phyloP scores from a whole-genome alignment of 2,797 vertebrate genomes.

The Poecile montanus region DNA sequence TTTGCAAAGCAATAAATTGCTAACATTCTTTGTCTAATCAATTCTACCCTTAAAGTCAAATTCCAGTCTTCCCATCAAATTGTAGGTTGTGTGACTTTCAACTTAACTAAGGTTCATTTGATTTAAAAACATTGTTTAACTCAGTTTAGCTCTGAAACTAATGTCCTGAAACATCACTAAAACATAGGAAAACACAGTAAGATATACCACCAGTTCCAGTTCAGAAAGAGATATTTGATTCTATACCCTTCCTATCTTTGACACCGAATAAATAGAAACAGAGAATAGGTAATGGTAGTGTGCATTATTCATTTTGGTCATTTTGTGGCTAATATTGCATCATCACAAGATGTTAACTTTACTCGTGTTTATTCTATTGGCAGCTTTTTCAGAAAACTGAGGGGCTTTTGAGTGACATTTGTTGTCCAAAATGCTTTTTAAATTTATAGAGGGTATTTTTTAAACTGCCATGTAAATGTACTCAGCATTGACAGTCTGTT shows the following conservation, averaged over 20 bases:
- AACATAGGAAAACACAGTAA: neutral
- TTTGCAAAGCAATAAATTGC: neutral
- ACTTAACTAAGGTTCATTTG: neutral
- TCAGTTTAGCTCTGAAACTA: neutral
- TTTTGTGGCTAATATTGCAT: neutral
- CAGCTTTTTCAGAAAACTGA: neutral
- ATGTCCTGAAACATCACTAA: neutral
- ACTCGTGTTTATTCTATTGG: constrained; percentile 1
- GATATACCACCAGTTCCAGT: neutral
- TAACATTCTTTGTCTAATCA: neutral
- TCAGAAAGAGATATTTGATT: neutral
- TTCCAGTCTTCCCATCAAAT: neutral
- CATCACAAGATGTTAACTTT: constrained; percentile 2
- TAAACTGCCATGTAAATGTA: neutral
- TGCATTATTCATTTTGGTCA: neutral
- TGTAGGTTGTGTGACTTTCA: neutral
- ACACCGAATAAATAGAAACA: neutral
- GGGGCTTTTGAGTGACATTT: neutral
- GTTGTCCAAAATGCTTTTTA: constrained; percentile 41
- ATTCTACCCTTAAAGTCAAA: constrained; percentile 5
- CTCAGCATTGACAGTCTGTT: constrained; percentile 29
- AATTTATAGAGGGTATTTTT: constrained; percentile 22
- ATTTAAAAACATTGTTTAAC: neutral
- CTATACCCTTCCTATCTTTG: neutral
- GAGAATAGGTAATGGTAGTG: neutral